Evolutionary conservation across 92 coral and sea anemone genomes (phyloP), one percentile per base, ranked within the genome.

Genomic region (Bergia puertoricense): DNA sequence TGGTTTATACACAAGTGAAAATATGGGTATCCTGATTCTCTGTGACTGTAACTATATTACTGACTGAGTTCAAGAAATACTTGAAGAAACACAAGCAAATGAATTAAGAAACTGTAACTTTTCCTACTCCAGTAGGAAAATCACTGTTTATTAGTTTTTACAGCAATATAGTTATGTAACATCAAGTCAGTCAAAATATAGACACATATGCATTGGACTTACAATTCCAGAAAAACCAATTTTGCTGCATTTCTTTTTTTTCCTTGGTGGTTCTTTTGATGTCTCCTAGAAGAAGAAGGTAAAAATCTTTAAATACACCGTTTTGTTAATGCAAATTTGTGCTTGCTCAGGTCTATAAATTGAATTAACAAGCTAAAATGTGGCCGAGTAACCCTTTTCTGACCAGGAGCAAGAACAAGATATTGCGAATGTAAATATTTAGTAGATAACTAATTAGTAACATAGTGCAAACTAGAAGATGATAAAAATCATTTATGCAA

Each of bases 1-100:
- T 6, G 36, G 74, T 68, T 68, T 68, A 68, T 68, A 68, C 74
- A 68, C 74, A 68, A 68, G 74, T 68, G 74, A 68, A 68, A 18
- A n/a, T 18, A 30, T 43, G 46, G 46, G 46, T 43, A 5, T 43
- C 46, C 46, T 43, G 46, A 43, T 68, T 68, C 74, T 68, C 74
- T 68, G 74, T 68, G 74, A 68, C 30, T 68, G 74, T 68, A 68
- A 68, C 74, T 68, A 36, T 68, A 68, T 43, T 43, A 43, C 74
- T 68, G 74, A 68, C 74, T 68, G 74, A 68, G 74, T 18, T 68
- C 74, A 68, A 68, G 74, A 68, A 68, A 68, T n/a, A 68, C 74
- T 68, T 68, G 74, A 68, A n/a, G 74, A 68, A 14, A 68, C 38
- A 68, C 74, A 68, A 14, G 74, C 22, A 68, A 68, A 68, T 68